Evolutionary conservation across 2,113 vertebrate genomes (phyloP).

Genomic region (Ophiodon elongatus): DNA sequence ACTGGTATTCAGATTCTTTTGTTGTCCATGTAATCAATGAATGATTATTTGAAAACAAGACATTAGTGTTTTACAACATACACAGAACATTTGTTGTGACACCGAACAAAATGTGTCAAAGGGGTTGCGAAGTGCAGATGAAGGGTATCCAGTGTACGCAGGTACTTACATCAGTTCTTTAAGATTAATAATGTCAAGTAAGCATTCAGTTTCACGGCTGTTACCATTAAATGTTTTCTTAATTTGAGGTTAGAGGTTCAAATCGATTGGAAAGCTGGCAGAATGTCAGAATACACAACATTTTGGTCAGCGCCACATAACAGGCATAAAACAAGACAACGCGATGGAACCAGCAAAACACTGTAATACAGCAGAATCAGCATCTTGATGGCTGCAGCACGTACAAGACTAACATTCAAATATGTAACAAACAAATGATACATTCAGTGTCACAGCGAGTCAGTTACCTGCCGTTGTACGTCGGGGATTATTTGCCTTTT

Average conservation of each 20-base stretch:
- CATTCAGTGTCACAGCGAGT: constrained; percentile 65
- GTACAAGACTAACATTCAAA: constrained; percentile 77
- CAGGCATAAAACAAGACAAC: constrained; percentile 82
- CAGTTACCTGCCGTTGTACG: background rate
- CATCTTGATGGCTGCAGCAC: constrained; percentile 54
- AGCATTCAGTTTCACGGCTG: rapidly evolving
- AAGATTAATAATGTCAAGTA: background rate
- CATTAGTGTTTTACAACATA: constrained; percentile 88
- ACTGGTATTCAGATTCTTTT: constrained; percentile 85
- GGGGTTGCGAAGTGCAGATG: background rate
- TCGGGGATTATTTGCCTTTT: background rate
- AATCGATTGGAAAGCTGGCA: background rate
- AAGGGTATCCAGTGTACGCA: background rate
- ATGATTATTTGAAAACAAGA: constrained; percentile 88
- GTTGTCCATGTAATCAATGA: constrained; percentile 87
- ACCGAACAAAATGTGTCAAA: constrained; percentile 74
- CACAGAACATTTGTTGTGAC: constrained; percentile 82
- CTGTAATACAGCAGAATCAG: constrained; percentile 60
- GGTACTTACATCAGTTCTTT: background rate
- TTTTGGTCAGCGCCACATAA: constrained; percentile 81
- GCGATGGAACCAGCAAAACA: constrained; percentile 75
- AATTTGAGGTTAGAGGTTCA: background rate
- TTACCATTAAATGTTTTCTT: background rate
- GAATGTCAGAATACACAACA: constrained; percentile 8
- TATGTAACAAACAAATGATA: constrained; percentile 81